A percentile compares a stretch with the other conserved stretches of the same genome.
Evolutionary conservation across 2,797 vertebrate species (phyloP).

Genomic region (Leptatherina wallacei): DNA sequence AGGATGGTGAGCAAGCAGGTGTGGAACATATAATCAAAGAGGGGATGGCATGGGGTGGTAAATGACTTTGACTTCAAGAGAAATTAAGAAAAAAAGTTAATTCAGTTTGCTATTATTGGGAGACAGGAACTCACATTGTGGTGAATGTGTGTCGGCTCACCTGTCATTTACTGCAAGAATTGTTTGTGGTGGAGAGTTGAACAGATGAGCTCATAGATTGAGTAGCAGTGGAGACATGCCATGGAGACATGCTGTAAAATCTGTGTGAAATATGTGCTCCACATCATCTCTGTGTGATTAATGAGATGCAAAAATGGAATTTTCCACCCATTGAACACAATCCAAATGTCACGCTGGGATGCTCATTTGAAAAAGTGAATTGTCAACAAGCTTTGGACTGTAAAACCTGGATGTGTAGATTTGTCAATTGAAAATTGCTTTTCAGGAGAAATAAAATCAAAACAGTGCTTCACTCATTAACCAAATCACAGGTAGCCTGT

Average conservation of each 20-base stretch:
- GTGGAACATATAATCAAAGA: slow-evolving; percentile 59
- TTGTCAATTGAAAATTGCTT: slow-evolving; percentile 29
- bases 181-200: slow-evolving; percentile 55
- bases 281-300: slow-evolving; percentile 75
- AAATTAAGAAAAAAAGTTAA: slow-evolving; percentile 27
- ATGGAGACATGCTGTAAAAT: slow-evolving; percentile 58
- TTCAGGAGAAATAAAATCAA: slow-evolving; percentile 15
- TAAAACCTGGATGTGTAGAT: slow-evolving; percentile 27
- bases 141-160: slow-evolving; percentile 5
- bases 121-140: slow-evolving; percentile 15
- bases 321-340: slow-evolving; percentile 68
- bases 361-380: slow-evolving; percentile 35
- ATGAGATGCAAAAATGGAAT: slow-evolving; percentile 58
- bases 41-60: neutral
- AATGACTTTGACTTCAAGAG: slow-evolving; percentile 43
- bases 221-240: slow-evolving; percentile 62
- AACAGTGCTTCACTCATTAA: slow-evolving; percentile 52
- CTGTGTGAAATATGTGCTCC: slow-evolving; percentile 58
- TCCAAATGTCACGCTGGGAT: slow-evolving; percentile 52
- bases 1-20: slow-evolving; percentile 65
- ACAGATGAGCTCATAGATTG: slow-evolving; percentile 62
- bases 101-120: slow-evolving; percentile 19
- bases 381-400: slow-evolving; percentile 24
- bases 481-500: slow-evolving; percentile 57
- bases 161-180: slow-evolving; percentile 26